A percentile compares a stretch with the other conserved stretches of the same genome.
Evolutionary conservation across 2,113 vertebrate genomes (phyloP).

Genomic region (Phaethon lepturus): DNA sequence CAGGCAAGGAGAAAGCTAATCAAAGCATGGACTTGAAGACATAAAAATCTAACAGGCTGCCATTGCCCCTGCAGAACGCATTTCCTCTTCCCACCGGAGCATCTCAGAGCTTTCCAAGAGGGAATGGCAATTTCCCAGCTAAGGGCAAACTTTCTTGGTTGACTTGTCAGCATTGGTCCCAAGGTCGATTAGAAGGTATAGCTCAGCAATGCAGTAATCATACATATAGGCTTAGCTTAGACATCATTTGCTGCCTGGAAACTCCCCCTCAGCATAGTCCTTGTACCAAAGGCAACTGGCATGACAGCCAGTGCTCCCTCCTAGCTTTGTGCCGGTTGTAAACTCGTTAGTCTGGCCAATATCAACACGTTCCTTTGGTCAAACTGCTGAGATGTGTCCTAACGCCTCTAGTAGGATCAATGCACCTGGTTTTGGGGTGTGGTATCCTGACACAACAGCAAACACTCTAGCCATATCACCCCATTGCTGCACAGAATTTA

Average conservation of each 20-base stretch:
- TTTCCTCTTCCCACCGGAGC: neutral
- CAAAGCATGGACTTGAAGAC: neutral
- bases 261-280: neutral
- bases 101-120: neutral
- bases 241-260: neutral
- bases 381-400: neutral
- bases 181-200: neutral
- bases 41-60: neutral
- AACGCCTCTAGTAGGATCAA: neutral
- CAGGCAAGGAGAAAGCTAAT: neutral
- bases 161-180: neutral
- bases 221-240: neutral
- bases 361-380: rapidly evolving
- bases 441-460: neutral
- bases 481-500: neutral
- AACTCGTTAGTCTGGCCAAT: neutral
- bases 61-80: neutral
- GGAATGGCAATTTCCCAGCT: neutral
- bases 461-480: neutral
- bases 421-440: neutral
- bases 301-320: neutral
- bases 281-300: neutral
- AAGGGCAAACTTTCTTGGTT: neutral
- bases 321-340: neutral
- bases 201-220: neutral